Conservation (phyloP, 2,113 vertebrate species). For the Lagopus leucura region DNA sequence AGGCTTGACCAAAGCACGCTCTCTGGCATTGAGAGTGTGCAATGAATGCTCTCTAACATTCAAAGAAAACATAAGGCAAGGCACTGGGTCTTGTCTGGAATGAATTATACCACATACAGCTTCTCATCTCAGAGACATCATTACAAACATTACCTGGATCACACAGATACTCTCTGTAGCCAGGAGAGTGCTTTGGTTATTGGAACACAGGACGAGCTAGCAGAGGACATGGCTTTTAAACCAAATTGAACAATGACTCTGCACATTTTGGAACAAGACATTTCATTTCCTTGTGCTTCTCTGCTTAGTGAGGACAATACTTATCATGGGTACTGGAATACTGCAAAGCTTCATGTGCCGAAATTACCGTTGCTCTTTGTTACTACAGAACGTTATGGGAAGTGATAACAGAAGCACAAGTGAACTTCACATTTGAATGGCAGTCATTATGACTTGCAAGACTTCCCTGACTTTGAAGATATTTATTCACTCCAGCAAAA, state of each 20-base stretch:
- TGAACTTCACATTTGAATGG: conserved; percentile 43
- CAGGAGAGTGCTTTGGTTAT: background rate
- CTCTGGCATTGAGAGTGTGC: background rate
- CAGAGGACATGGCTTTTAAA: background rate
- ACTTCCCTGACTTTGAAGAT: background rate
- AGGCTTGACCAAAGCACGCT: background rate
- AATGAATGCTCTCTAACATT: background rate
- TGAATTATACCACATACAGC: background rate
- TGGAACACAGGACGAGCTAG: conserved; percentile 3
- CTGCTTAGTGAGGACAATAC: background rate
- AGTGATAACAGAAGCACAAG: conserved; percentile 20
- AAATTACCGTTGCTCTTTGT: conserved; percentile 14
- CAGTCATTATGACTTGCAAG: conserved; percentile 1
- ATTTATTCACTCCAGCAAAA: background rate
- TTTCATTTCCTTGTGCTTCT: background rate
- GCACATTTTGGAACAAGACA: background rate
- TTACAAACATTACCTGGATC: background rate
- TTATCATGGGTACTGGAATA: background rate
- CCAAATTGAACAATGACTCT: background rate
- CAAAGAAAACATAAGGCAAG: background rate
- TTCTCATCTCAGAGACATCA: background rate
- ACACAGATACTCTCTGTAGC: background rate
- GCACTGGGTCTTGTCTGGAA: background rate
- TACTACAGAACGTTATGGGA: background rate
- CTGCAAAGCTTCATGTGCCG: conserved; percentile 31